Conservation (phyloP, 2,113 vertebrate species). For the Alethe castanea region DNA sequence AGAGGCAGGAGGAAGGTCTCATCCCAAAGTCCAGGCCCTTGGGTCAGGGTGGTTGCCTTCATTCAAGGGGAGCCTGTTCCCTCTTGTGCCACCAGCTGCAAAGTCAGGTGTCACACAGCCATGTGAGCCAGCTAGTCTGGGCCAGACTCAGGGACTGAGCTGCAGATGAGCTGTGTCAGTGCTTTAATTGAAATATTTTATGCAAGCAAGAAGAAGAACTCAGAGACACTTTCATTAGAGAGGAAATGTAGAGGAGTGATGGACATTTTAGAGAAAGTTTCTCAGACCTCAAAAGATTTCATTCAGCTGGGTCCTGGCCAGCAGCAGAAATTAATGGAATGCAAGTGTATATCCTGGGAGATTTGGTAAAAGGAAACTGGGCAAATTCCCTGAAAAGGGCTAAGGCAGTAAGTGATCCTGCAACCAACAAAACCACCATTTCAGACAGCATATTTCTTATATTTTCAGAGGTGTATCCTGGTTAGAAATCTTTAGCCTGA, state of each 20-base stretch:
- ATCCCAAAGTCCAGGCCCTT: background rate
- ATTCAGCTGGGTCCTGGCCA: background rate
- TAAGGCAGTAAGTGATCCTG: background rate
- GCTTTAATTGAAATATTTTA: background rate
- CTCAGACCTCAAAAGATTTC: background rate
- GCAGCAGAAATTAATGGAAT: background rate
- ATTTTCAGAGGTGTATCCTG: background rate
- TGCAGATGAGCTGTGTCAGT: background rate
- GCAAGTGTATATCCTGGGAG: background rate
- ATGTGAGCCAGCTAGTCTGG: background rate
- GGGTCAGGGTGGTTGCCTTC: background rate
- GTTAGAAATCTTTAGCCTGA: background rate
- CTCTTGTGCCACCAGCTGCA: background rate
- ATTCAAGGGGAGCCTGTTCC: background rate
- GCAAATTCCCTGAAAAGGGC: background rate
- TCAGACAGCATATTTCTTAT: background rate
- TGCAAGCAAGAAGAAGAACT: background rate
- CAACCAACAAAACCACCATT: background rate
- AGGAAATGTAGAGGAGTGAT: accelerated
- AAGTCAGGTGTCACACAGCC: background rate
- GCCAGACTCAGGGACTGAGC: background rate
- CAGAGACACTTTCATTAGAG: background rate
- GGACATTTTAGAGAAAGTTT: background rate
- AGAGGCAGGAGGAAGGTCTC: background rate
- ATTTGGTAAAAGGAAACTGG: background rate